Evolutionary conservation across 2,113 vertebrate genomes (phyloP).

Genomic region (Podocnemis expansa): DNA sequence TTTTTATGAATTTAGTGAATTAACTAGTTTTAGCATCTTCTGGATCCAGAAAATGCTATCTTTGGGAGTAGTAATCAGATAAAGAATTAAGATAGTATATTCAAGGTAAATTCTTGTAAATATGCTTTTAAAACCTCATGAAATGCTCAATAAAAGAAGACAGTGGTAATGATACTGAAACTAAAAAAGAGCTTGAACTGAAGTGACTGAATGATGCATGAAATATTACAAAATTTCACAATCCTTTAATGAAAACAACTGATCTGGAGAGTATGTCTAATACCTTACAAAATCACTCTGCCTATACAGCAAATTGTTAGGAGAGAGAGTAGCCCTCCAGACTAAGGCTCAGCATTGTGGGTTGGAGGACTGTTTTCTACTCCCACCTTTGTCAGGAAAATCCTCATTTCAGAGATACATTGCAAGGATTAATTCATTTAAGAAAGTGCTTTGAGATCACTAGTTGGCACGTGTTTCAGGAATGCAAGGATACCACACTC

Average conservation of each 20-base stretch:
- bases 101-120: conserved; percentile 12
- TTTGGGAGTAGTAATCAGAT: conserved; percentile 14
- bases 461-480: not conserved
- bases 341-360: not conserved
- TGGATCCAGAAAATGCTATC: conserved; percentile 25
- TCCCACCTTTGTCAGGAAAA: not conserved
- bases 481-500: not conserved
- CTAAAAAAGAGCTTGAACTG: conserved; percentile 21
- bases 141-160: conserved; percentile 46
- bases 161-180: conserved; percentile 2
- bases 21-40: not conserved
- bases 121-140: conserved; percentile 25
- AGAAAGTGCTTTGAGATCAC: not conserved
- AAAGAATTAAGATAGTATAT: conserved; percentile 43
- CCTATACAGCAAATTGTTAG: not conserved
- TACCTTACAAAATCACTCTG: not conserved
- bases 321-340: not conserved
- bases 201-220: not conserved
- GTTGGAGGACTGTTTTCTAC: not conserved
- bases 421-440: not conserved
- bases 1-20: not conserved
- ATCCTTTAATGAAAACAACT: conserved; percentile 14
- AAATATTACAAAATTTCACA: conserved; percentile 25
- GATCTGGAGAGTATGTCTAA: conserved; percentile 8
- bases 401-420: not conserved